Conservation (phyloP, 2,113 vertebrate species). For the Prochilodus magdalenae region DNA sequence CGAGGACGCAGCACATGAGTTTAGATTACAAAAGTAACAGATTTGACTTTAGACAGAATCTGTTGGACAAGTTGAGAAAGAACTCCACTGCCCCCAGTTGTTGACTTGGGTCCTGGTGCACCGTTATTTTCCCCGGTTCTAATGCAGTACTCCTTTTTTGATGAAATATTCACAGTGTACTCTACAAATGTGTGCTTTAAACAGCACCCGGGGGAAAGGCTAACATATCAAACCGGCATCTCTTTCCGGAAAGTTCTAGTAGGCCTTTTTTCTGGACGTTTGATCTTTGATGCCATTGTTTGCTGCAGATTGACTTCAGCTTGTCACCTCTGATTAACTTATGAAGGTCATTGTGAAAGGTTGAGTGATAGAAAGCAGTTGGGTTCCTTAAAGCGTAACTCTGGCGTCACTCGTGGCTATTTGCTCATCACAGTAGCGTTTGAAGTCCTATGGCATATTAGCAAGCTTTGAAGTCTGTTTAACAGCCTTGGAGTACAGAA, state of each 20-base stretch:
- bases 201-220: background rate
- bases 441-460: background rate
- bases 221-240: background rate
- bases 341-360: background rate
- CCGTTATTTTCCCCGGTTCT: background rate
- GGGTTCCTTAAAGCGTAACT: background rate
- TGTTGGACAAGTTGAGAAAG: background rate
- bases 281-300: background rate
- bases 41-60: background rate
- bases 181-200: background rate
- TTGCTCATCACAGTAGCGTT: background rate
- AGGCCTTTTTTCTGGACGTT: background rate
- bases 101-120: background rate
- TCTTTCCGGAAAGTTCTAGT: background rate
- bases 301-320: background rate
- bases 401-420: conserved; percentile 1
- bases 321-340: background rate
- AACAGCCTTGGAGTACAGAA: background rate
- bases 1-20: too few species aligned
- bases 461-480: background rate
- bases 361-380: background rate
- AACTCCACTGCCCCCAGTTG: background rate
- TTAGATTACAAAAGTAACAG: too few species aligned
- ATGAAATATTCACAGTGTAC: background rate
- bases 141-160: background rate